Base-by-base conservation (phyloP, 2,888 invertebrate genomes). In the Stenodema calcarata region DNA sequence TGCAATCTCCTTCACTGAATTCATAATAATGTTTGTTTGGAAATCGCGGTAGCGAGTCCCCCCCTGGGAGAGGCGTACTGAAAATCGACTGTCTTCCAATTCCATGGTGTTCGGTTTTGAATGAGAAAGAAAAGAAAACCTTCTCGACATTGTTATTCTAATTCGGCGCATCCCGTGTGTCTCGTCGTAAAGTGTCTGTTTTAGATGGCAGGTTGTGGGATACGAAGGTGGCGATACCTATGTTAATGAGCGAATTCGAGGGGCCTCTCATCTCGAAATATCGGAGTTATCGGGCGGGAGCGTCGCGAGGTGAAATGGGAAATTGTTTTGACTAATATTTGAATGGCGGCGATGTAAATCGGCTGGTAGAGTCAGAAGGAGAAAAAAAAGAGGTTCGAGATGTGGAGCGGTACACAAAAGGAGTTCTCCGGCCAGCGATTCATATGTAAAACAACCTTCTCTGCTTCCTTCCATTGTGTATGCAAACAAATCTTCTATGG, bases 241-340 rank as follows among this genome's bases (percentile, higher is more conserved):
- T 80, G 80, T 80, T 80, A 80, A 80, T 80, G 30, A 80, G 80
- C n/a, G 30, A 54, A 30, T 80, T 28, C 30, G 30, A 50, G 23
- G 80, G 47, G 50, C 27, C 28, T 18, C 50, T 28, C 14, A 47
- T 80, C 35, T 42, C 30, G 35, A n/a, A 27, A 54, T 80, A 30
- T 27, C 28, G 30, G n/a, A 80, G 23, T 80, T 50, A 54, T 80
- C 54, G 30, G 11, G n/a, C 47, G 30, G 47, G n/a, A n/a, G 23
- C 80, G 0, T 80, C n/a, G 42, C 42, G 44, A n/a, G 83, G 83
- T 35, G 27, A 70, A 83, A 41, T 69, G 41, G 42, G 70, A 83
- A 83, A 83, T 70, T 83, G 70, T 83, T 83, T 83, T 83, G 70
- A 83, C 83, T 69, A 83, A 83, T 83, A 69, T 70, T 83, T 62